Conservation (phyloP, 2,113 vertebrate species). For the Ceyx cyanopectus region DNA sequence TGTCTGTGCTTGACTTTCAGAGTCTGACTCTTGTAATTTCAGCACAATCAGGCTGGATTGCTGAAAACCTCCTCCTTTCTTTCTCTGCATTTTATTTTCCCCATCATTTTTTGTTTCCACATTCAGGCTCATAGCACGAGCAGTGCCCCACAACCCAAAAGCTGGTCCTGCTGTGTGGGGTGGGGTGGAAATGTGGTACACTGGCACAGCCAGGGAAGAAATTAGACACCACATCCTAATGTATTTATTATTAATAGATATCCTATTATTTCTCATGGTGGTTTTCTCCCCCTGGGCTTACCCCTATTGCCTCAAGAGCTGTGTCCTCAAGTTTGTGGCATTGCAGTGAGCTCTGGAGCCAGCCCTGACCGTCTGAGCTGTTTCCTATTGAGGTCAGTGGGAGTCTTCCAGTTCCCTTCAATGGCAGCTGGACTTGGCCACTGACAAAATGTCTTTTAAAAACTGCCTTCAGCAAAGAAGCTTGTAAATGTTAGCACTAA, state of each 20-base stretch:
- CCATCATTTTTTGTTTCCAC: neutral
- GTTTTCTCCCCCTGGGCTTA: neutral
- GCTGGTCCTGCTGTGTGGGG: neutral
- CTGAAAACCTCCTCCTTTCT: neutral
- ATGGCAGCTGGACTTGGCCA: slow-evolving; percentile 27
- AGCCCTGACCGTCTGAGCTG: neutral
- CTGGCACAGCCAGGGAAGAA: neutral
- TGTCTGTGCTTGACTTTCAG: neutral
- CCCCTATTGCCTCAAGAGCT: neutral
- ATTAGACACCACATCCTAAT: neutral
- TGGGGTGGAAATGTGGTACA: neutral
- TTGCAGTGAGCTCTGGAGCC: neutral
- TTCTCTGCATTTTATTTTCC: neutral
- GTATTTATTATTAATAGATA: neutral
- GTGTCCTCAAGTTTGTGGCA: neutral
- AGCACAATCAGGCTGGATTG: neutral
- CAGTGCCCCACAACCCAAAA: neutral
- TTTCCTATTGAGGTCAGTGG: slow-evolving; percentile 55
- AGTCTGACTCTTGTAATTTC: neutral
- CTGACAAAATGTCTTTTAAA: slow-evolving; percentile 57
- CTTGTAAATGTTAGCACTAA: slow-evolving; percentile 40
- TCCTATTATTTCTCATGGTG: neutral
- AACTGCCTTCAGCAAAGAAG: slow-evolving; percentile 58
- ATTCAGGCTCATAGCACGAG: neutral
- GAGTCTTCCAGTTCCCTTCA: slow-evolving; percentile 49